A percentile compares a stretch with the other conserved stretches of the same genome.
Conservation (phyloP, 2,888 invertebrate species). For the Eristalis pertinax region DNA sequence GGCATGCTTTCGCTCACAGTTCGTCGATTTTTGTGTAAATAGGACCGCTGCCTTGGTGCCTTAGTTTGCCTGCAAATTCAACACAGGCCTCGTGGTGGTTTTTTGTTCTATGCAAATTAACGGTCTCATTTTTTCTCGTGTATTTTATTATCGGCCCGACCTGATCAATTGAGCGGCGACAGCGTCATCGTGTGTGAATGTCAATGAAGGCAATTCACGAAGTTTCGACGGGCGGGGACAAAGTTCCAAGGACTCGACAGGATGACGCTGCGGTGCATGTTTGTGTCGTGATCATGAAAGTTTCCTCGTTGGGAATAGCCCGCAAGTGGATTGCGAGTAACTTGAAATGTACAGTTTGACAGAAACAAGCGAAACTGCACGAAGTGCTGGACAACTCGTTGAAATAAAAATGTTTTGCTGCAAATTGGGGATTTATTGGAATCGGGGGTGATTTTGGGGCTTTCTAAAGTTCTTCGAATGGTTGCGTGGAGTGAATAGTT, state of each 20-base stretch:
- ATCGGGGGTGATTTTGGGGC: too few species aligned
- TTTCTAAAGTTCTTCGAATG: too few species aligned
- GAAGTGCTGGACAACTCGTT: too few species aligned
- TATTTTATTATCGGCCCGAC: constrained; percentile 40
- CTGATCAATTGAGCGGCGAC: background rate
- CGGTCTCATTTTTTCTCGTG: background rate
- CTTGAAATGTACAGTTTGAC: too few species aligned
- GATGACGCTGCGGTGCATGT: background rate
- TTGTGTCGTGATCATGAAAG: too few species aligned
- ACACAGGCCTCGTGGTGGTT: background rate
- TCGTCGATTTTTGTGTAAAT: constrained; percentile 28
- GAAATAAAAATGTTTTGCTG: too few species aligned
- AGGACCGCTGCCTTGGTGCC: constrained; percentile 24
- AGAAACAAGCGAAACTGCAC: too few species aligned
- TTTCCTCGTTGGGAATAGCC: too few species aligned
- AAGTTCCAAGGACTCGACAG: background rate
- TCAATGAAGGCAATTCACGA: constrained; percentile 27
- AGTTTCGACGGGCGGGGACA: background rate
- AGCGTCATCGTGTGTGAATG: constrained; percentile 29
- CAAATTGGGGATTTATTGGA: too few species aligned
- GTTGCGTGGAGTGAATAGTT: too few species aligned
- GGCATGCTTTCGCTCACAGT: constrained; percentile 20
- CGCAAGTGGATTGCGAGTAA: too few species aligned
- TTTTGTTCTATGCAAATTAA: background rate
- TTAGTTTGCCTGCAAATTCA: constrained; percentile 39